Evolutionary conservation across 92 coral and sea anemone species (phyloP).

Genomic region (Muricea muricata): DNA sequence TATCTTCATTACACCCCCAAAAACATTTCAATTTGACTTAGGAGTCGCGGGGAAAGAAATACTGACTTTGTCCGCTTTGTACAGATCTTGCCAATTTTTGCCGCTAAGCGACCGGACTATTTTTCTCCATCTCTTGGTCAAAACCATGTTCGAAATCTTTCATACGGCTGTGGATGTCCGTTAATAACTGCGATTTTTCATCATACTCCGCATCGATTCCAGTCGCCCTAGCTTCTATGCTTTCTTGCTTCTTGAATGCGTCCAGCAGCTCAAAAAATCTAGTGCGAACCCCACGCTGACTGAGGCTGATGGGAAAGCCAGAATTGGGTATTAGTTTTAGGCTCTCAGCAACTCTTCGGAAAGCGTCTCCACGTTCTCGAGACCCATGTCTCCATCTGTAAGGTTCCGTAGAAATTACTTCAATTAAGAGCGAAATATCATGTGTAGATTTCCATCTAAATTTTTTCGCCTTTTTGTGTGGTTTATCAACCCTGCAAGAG

Average conservation of each 20-base stretch:
- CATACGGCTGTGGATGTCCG: slow-evolving; percentile 8
- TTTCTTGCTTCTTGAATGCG: neutral
- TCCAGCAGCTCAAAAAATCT: slow-evolving; percentile 1
- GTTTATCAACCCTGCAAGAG: too few species aligned
- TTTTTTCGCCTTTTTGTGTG: too few species aligned
- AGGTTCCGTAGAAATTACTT: neutral
- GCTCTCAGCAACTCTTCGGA: neutral
- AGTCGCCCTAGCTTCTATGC: neutral
- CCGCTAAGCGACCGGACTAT: too few species aligned
- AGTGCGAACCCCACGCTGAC: slow-evolving; percentile 2
- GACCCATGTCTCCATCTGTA: slow-evolving; percentile 19
- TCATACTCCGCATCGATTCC: slow-evolving; percentile 8
- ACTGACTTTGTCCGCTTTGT: too few species aligned
- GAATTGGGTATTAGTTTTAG: slow-evolving; percentile 4
- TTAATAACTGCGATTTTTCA: slow-evolving; percentile 11
- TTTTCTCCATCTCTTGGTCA: neutral
- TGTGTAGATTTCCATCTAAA: slow-evolving; percentile 12
- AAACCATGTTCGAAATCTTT: neutral
- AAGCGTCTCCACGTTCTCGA: slow-evolving; percentile 2
- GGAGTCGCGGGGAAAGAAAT: too few species aligned
- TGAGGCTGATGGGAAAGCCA: neutral
- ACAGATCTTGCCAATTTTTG: too few species aligned
- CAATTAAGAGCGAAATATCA: slow-evolving; percentile 6
- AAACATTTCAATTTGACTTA: too few species aligned
- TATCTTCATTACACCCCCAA: too few species aligned